Base-by-base conservation (phyloP, 2,113 vertebrate genomes). In the Brachionichthys hirsutus region DNA sequence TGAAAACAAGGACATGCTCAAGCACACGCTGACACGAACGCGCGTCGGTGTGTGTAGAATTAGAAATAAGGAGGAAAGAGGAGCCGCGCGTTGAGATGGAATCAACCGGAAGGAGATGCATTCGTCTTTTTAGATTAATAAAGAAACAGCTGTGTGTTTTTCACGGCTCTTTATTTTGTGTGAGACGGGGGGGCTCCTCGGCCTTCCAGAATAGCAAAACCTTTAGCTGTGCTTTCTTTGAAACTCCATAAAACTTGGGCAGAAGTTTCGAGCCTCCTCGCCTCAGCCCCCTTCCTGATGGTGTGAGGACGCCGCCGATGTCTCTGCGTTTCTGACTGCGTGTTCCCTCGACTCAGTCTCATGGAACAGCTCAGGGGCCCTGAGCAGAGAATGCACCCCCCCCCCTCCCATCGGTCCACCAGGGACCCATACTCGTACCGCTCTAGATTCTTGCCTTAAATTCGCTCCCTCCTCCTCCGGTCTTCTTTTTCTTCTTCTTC, bases 1-100 rank as follows among this genome's bases (percentile, higher is more conserved):
- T 44, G 60, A 81, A 62, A 68, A 78, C 83, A 85, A 81, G 80
- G 85, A 87, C 81, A 72, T 42, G 50, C 80, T 72, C 54, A 81
- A 67, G 72, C 70, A 78, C 67, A 48, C 71, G 65, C 68, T 16
- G 36, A 42, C 67, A 54, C 49, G 57, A 57, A 59, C 71, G 47
- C 55, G 8, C 24, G 24, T 30, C 22, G 20, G 48, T 13, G 44
- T 50, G 43, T 22, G 43, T 44, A 13, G 50, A 42, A 55, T 55
- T 50, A 62, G 19, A 34, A 34, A 52, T 2, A 12, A 57, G 6
- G 12, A 42, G 2, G 35, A 13, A 8, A 18, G 6, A n/a, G 51
- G 12, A 6, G 24, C 14, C 14, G 24, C 61, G 24, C 41, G 57
- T 70, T 54, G 24, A 30, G 24, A 30, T 6, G 4, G 24, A 30